Percentiles rank a stretch among this genome's conserved stretches.
phyloP scores from a whole-genome alignment of 2,797 vertebrate genomes.

The Lagodon rhomboides region DNA sequence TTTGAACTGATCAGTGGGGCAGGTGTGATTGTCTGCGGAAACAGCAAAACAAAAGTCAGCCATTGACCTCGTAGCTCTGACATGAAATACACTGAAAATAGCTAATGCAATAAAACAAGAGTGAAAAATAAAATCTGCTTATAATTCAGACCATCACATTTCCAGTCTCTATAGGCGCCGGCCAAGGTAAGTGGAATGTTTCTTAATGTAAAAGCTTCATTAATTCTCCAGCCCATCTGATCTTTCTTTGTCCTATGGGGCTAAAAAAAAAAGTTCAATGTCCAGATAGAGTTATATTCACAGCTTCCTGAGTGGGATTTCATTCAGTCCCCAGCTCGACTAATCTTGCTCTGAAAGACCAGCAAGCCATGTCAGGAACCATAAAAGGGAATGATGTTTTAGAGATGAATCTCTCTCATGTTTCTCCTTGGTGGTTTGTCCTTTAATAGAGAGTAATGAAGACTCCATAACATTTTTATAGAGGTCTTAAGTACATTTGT shows the following conservation, averaged over 20 bases:
- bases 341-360: conserved; percentile 29
- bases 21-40: conserved; percentile 91
- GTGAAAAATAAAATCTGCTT: not conserved
- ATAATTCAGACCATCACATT: not conserved
- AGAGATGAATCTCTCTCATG: conserved; percentile 8
- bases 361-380: conserved; percentile 8
- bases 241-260: not conserved
- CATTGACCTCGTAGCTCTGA: not conserved
- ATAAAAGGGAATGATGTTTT: conserved; percentile 27
- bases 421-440: conserved; percentile 39
- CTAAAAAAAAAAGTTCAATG: not conserved
- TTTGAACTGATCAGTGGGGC: conserved; percentile 94
- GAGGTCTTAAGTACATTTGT: conserved; percentile 29
- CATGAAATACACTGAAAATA: not conserved
- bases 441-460: conserved; percentile 36
- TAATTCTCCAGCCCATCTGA: not conserved
- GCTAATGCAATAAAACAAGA: not conserved
- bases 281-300: not conserved
- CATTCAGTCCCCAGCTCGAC: conserved; percentile 11
- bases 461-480: conserved; percentile 16
- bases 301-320: conserved; percentile 22
- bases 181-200: not conserved
- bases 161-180: not conserved
- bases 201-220: not conserved
- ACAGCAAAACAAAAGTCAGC: not conserved